These are phyloP conservation scores for Phaedon cochleariae DNA, from an alignment of 2,888 invertebrate genomes.

Conservation along the genomic window DNA sequence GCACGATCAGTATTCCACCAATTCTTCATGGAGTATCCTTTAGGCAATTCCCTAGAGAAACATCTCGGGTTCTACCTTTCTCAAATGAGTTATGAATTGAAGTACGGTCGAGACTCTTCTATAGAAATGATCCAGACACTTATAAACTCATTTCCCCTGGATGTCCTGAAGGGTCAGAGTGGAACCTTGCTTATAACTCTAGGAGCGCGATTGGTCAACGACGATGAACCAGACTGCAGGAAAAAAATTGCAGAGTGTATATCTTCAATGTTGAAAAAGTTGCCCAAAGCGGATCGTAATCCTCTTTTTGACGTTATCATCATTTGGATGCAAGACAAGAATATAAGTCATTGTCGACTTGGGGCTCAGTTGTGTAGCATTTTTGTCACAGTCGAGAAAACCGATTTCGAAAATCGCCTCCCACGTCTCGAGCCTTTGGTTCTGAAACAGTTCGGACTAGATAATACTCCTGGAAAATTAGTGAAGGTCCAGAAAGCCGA, in stretches of 20 bases:
- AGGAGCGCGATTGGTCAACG: constrained; percentile 82
- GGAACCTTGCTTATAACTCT: constrained; percentile 79
- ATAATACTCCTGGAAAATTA: constrained; percentile 66
- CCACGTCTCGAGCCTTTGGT: constrained; percentile 69
- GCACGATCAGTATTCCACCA: constrained; percentile 80
- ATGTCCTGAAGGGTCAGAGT: constrained; percentile 68
- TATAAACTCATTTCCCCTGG: constrained; percentile 76
- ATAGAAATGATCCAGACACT: constrained; percentile 84
- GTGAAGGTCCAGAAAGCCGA: constrained; percentile 64
- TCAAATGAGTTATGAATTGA: constrained; percentile 83
- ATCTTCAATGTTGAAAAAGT: constrained; percentile 71
- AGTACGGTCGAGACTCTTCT: constrained; percentile 85
- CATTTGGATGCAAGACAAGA: constrained; percentile 74
- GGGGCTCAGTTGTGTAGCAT: constrained; percentile 82
- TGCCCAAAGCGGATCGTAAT: constrained; percentile 68
- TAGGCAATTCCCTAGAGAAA: constrained; percentile 76
- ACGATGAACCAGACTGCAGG: constrained; percentile 79
- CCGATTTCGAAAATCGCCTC: constrained; percentile 74
- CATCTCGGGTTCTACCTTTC: constrained; percentile 83
- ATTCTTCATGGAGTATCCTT: constrained; percentile 87
- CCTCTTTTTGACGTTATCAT: constrained; percentile 76
- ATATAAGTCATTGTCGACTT: constrained; percentile 74
- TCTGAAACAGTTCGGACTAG: constrained; percentile 54
- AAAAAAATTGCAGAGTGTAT: constrained; percentile 78
- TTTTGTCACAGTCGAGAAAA: constrained; percentile 80